Evolutionary conservation across 2,888 invertebrate species (phyloP).

Genomic region (Acanthoscelides obtectus): DNA sequence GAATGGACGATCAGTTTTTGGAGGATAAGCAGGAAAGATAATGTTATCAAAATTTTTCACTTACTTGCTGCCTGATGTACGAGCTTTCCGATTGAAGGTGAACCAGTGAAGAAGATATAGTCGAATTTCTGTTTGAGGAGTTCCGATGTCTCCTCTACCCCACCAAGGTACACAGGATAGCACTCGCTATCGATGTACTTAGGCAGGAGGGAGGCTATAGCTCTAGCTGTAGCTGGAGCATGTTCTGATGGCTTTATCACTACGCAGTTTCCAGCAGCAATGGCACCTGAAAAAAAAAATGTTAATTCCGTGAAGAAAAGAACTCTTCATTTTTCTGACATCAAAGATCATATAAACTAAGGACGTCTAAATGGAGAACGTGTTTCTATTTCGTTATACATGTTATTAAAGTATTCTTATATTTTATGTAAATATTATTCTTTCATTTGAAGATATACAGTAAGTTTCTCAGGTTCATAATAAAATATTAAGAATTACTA

Average conservation of each 20-base stretch:
- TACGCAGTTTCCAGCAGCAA: constrained; percentile 93
- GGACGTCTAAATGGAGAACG: too few relatives aligned
- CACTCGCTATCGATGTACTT: constrained; percentile 91
- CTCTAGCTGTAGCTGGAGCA: constrained; percentile 64
- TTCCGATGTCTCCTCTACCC: constrained; percentile 78
- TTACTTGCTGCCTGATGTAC: constrained; percentile 87
- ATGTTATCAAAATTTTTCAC: too few relatives aligned
- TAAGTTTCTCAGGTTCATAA: too few relatives aligned
- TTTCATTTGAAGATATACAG: too few relatives aligned
- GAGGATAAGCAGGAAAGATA: too few relatives aligned
- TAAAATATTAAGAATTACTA: too few relatives aligned
- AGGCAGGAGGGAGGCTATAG: constrained; percentile 71
- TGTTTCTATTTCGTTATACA: too few relatives aligned
- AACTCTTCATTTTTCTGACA: background rate
- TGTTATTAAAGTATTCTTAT: too few relatives aligned
- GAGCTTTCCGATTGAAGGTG: constrained; percentile 79
- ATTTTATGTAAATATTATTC: too few relatives aligned
- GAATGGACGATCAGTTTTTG: too few relatives aligned
- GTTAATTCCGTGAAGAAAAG: too few relatives aligned
- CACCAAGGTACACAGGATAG: constrained; percentile 75
- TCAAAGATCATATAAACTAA: too few relatives aligned
- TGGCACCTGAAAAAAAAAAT: constrained; percentile 55
- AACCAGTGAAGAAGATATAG: constrained; percentile 95
- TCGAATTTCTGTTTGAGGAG: constrained; percentile 87
- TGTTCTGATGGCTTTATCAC: constrained; percentile 94